These are phyloP conservation scores for Crax fasciolata DNA, from an alignment of 2,797 vertebrate species.

Conservation along the genomic window DNA sequence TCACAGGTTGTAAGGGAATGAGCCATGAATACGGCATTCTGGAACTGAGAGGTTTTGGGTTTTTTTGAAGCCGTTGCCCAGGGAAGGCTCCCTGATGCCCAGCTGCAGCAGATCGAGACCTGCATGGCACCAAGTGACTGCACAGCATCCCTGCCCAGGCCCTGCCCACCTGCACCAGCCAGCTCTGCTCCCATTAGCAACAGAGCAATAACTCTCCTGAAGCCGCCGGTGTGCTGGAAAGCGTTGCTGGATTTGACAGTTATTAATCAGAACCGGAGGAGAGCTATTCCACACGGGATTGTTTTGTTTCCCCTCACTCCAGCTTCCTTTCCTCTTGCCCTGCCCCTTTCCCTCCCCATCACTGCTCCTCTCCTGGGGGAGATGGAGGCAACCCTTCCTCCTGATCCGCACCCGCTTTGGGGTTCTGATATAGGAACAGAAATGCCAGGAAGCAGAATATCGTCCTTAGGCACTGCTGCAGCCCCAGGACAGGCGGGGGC, in stretches of 20 bases:
- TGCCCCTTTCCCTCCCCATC: background rate
- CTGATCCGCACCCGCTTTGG: background rate
- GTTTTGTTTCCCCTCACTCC: background rate
- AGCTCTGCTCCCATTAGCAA: background rate
- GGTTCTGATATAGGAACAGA: background rate
- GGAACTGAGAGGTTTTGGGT: background rate
- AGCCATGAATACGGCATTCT: background rate
- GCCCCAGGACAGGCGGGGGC: background rate
- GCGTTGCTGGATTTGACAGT: accelerated
- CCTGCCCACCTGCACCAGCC: background rate
- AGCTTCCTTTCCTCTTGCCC: background rate
- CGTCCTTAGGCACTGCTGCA: background rate
- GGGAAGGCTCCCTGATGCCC: background rate
- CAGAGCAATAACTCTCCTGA: background rate
- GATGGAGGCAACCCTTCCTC: background rate
- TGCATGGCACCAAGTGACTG: background rate
- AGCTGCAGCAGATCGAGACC: background rate
- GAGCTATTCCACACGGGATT: background rate
- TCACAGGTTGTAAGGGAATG: background rate
- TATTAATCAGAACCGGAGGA: background rate
- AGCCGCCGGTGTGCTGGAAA: background rate
- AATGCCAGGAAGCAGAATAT: background rate
- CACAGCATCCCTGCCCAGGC: no score
- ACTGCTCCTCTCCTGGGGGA: background rate
- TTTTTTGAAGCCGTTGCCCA: background rate